Evolutionary conservation across 2,888 invertebrate genomes (phyloP).

Genomic region (Biston stratarius): DNA sequence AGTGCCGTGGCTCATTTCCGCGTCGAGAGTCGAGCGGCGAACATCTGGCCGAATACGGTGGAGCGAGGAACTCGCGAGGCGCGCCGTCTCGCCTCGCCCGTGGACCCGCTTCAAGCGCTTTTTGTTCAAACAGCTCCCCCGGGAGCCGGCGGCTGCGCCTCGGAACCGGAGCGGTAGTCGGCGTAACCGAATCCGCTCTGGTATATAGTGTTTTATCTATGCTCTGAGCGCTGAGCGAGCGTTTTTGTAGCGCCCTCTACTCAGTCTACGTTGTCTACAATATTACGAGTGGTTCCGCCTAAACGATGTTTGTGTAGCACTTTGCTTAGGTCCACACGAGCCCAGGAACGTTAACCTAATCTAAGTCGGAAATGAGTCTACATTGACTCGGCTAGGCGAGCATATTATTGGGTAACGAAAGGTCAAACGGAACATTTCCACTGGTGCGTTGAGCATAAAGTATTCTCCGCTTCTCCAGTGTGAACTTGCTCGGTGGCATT

Average conservation of each 20-base stretch:
- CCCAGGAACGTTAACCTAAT: not conserved
- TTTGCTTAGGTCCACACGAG: not conserved
- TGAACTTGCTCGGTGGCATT: too few relatives aligned
- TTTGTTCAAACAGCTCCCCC: conserved; percentile 13
- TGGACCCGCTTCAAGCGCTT: conserved; percentile 1
- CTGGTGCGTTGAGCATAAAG: too few relatives aligned
- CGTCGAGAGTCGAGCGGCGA: not conserved
- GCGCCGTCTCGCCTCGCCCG: not conserved
- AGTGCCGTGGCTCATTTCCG: conserved; percentile 6
- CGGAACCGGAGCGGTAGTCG: not conserved
- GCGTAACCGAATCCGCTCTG: conserved; percentile 1
- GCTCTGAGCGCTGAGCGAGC: not conserved
- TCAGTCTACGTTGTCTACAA: conserved; percentile 4
- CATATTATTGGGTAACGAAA: too few relatives aligned
- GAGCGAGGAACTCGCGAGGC: not conserved
- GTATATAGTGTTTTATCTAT: too few relatives aligned
- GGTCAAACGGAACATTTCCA: too few relatives aligned
- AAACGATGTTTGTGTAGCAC: conserved; percentile 3
- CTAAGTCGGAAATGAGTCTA: not conserved
- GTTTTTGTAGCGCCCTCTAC: conserved; percentile 14
- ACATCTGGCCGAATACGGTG: not conserved
- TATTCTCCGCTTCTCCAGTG: too few relatives aligned
- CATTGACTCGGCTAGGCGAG: too few relatives aligned
- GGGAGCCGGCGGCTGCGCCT: not conserved
- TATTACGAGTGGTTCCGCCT: conserved; percentile 6